Conservation (phyloP, 2,113 vertebrate species). For the Pelodiscus sinensis region DNA sequence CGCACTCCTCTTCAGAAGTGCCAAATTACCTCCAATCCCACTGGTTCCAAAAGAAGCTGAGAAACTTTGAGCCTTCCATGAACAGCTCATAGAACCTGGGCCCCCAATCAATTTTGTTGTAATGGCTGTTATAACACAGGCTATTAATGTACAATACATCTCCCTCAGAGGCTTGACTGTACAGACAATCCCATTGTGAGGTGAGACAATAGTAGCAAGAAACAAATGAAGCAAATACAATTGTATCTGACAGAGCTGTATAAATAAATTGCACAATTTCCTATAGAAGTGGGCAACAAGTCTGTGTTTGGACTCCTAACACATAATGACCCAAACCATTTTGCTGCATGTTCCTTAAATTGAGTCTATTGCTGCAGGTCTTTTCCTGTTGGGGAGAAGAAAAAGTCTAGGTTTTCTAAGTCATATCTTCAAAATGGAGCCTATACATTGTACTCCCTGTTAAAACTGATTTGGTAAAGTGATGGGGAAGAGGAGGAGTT, state of each 20-base stretch:
- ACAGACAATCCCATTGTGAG: background rate
- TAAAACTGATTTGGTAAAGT: background rate
- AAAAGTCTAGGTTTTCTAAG: background rate
- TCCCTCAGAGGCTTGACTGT: background rate
- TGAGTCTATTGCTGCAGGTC: background rate
- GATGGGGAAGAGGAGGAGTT: background rate
- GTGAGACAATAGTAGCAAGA: background rate
- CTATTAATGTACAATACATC: background rate
- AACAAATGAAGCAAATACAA: background rate
- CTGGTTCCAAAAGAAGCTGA: background rate
- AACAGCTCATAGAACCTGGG: background rate
- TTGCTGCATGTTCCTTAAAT: background rate
- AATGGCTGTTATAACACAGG: background rate
- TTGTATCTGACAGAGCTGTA: background rate
- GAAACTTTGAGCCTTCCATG: background rate
- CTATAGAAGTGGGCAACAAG: background rate
- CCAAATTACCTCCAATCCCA: background rate
- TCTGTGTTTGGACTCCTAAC: background rate
- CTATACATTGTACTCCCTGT: background rate
- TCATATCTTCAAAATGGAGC: background rate
- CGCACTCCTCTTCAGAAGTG: background rate
- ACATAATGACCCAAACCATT: background rate
- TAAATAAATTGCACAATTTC: constrained; percentile 10
- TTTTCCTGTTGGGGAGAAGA: background rate
- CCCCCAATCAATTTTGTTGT: background rate